These are phyloP conservation scores for Digitonthophagus gazella DNA, from an alignment of 2,888 invertebrate species.

Conservation along the genomic window DNA sequence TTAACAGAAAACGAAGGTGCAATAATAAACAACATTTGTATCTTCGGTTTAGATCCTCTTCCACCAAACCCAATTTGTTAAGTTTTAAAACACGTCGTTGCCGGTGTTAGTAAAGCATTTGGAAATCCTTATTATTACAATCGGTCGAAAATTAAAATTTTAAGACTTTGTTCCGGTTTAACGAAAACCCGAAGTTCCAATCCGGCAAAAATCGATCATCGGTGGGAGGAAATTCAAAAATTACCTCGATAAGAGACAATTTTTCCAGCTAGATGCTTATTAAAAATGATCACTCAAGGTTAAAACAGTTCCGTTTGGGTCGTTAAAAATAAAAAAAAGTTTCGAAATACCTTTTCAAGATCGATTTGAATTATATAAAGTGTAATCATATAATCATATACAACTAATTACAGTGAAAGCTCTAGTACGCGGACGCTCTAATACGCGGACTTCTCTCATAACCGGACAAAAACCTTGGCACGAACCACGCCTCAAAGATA, in stretches of 20 bases:
- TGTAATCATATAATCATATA: too few relatives aligned
- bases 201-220: conserved; percentile 42
- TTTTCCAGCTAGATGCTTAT: conserved; percentile 23
- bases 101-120: conserved; percentile 11
- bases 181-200: conserved; percentile 29
- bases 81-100: conserved; percentile 9
- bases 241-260: conserved; percentile 4
- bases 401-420: too few relatives aligned
- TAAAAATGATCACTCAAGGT: conserved; percentile 30
- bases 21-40: conserved; percentile 22
- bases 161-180: conserved; percentile 13
- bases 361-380: not conserved
- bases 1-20: conserved; percentile 3
- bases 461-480: too few relatives aligned
- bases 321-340: conserved; percentile 26
- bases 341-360: conserved; percentile 30
- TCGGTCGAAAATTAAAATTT: conserved; percentile 14
- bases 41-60: conserved; percentile 19
- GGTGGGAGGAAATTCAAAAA: conserved; percentile 21
- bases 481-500: too few relatives aligned
- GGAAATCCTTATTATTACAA: conserved; percentile 19
- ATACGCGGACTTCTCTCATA: too few relatives aligned
- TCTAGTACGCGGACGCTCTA: too few relatives aligned
- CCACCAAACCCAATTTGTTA: conserved; percentile 1
- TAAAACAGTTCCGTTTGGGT: conserved; percentile 35